phyloP scores from a whole-genome alignment of 2,797 vertebrate species.

The Platalea minor region DNA sequence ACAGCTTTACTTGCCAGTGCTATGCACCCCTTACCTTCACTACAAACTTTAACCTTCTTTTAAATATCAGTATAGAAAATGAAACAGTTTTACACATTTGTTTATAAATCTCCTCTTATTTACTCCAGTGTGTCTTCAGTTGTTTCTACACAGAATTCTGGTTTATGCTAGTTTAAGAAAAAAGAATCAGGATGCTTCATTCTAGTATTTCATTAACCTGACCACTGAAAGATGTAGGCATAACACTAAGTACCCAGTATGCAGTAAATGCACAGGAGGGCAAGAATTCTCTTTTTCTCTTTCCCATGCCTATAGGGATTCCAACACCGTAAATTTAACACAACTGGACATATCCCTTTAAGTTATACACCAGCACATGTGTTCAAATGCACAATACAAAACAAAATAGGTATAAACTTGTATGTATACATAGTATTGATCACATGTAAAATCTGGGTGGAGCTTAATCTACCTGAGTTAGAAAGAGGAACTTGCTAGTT shows the following conservation, averaged over 20 bases:
- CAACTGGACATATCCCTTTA: not conserved
- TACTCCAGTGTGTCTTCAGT: not conserved
- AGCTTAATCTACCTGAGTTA: constrained; percentile 77
- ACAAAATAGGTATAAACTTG: not conserved
- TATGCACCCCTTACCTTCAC: not conserved
- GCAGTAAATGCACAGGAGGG: not conserved
- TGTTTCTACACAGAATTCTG: not conserved
- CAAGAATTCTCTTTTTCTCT: not conserved
- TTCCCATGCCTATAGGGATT: not conserved
- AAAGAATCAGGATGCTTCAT: not conserved
- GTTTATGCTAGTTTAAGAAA: not conserved
- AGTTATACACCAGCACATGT: not conserved
- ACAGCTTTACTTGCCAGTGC: not conserved
- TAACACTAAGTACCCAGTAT: not conserved
- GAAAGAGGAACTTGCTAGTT: constrained; percentile 67
- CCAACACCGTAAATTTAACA: not conserved
- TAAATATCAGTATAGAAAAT: not conserved
- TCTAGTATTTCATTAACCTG: not conserved
- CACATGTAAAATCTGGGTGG: constrained; percentile 52
- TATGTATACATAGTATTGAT: not conserved
- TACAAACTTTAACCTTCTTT: not conserved
- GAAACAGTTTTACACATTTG: not conserved
- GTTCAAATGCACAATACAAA: not conserved
- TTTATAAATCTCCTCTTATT: not conserved
- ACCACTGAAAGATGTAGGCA: not conserved